Base-by-base conservation (phyloP, 2,888 invertebrate genomes). In the Ochropleura leucogaster region DNA sequence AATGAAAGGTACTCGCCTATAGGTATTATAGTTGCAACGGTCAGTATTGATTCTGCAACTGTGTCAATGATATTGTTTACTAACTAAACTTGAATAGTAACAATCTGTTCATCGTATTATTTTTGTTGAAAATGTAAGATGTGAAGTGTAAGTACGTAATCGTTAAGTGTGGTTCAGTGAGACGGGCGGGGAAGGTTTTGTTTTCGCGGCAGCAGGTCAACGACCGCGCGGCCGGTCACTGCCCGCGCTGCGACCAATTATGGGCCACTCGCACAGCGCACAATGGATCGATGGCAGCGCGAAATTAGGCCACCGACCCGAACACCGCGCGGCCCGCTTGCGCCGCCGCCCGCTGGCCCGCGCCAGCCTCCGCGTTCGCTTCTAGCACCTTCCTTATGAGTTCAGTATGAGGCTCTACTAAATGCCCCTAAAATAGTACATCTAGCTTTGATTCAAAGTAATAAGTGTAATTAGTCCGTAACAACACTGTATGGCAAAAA, bases 201-300 rank as follows among this genome's bases (percentile, higher is more conserved):
- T 95, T 96, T 96, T 96, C 95, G 95, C 94, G 93, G 92, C 88
- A 90, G 88, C 89, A 87, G 95, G 95, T 95, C 96, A 92, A 89
- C 90, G 96, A 94, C 95, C 95, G 94, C 90, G 85, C 93, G 94
- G 94, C 90, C 96, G 96, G 96, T 96, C 96, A 95, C 91, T 96
- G 96, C 94, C 95, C 96, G 95, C 91, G 94, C 94, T 94, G 94
- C 94, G 94, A 95, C 96, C 96, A 96, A 96, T 96, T 96, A 96
- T 96, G 96, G 96, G 96, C 96, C 96, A 96, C 96, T 96, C 96
- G 96, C 93, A 95, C 95, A 95, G 93, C 95, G 94, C 94, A 96
- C 96, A 96, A 96, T 96, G 96, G 96, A 96, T 96, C 96, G 96
- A 96, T 96, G 96, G 96, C 95, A 93, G 91, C 92, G 92, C 94